Percentiles rank a stretch among this genome's conserved stretches.
phyloP scores from a whole-genome alignment of 2,888 invertebrate genomes.

The Ischnura elegans region DNA sequence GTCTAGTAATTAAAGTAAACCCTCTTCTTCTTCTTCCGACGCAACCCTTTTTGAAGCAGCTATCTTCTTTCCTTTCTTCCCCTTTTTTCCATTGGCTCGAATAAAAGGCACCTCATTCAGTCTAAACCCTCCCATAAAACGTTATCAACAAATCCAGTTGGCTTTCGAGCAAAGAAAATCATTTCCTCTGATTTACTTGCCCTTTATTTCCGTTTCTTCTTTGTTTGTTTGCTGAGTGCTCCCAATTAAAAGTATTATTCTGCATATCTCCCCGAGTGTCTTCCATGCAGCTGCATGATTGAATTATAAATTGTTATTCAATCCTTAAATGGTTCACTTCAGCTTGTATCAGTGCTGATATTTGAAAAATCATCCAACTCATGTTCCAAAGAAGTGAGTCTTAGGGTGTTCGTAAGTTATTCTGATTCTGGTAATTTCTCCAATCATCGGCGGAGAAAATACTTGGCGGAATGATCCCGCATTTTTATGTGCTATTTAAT shows the following conservation, averaged over 20 bases:
- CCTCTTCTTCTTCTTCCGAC: slow-evolving; percentile 41
- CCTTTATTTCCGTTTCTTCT: background rate
- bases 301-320: too few species aligned
- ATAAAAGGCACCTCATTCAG: background rate
- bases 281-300: too few species aligned
- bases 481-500: too few species aligned
- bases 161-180: background rate
- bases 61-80: slow-evolving; percentile 26
- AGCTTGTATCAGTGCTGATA: too few species aligned
- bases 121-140: background rate
- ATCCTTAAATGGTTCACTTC: too few species aligned
- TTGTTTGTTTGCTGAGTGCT: background rate
- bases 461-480: too few species aligned
- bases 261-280: background rate
- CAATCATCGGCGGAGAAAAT: too few species aligned
- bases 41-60: slow-evolving; percentile 44
- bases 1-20: slow-evolving; percentile 33
- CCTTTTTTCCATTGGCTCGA: background rate
- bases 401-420: too few species aligned
- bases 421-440: too few species aligned
- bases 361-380: too few species aligned
- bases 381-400: too few species aligned
- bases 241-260: background rate
- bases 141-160: background rate
- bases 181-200: background rate